Base-by-base conservation (phyloP, 2,888 invertebrate genomes). In the Zeuzera pyrina region DNA sequence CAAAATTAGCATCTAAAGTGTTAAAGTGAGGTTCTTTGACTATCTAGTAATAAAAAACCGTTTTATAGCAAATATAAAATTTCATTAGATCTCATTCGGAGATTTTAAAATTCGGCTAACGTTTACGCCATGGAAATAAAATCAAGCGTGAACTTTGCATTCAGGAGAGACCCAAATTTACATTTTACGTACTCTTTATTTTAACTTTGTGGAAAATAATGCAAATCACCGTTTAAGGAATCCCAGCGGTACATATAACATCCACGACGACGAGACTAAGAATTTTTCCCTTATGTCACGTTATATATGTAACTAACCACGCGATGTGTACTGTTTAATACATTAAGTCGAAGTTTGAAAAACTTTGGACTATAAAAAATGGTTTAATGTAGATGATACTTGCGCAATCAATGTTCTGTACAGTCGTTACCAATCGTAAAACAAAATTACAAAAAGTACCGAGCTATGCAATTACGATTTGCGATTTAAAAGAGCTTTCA, bases 121-220 rank as follows among this genome's bases (percentile, higher is more conserved):
- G 62, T 59, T 49, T 41, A 38, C 43, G 41, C 42, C 54, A 51
- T 63, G 57, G 56, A 63, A 72, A 70, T 71, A 69, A 70, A 72
- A 69, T 72, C 71, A 70, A 63, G 62, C 64, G 55, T 67, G 63
- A 72, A 69, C 62, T 69, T 65, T 63, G 56, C 56, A 68, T 69
- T 67, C 61, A 50, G 52, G 46, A 48, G 60, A 51, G 65, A 39
- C 50, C 41, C 45, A 45, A 66, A 71, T 71, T 71, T 66, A 56
- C 69, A 71, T 72, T 66, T 63, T 59, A 60, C 54, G 52, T 42
- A 55, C 50, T 56, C 57, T 57, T 62, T 66, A 63, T 63, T 61
- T 58, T 48, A 55, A 55, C 57, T 61, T 54, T 36, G 53, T 46
- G 49, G 52, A 61, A 59, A 65, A 64, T 65, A 65, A 62, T 68